Evolutionary conservation across 2,888 invertebrate species (phyloP), one percentile per base, ranked within the genome.

Genomic region (Latrodectus hesperus): DNA sequence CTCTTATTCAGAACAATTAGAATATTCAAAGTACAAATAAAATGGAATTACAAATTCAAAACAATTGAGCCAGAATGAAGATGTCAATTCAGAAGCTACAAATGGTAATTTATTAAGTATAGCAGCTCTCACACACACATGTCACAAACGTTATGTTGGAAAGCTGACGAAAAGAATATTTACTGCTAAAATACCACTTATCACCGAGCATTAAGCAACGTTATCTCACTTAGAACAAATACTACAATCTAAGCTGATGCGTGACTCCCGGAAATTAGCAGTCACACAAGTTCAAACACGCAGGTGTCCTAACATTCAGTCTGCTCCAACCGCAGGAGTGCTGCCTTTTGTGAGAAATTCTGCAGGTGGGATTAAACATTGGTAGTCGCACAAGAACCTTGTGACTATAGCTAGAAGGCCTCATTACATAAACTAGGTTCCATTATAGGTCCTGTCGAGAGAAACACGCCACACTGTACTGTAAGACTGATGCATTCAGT

Each of bases 181-280:
- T 67, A 75, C 52, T 68, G 71, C 72, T 64, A 72, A 77, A 84
- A 84, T 74, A 84, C 68, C 82, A 68, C 74, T 82, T 82, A 75
- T 77, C 77, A 49, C 77, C 70, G 55, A 65, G 67, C 60, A 72
- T 65, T 71, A 71, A 72, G 71, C 77, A 71, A 65, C 77, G 72
- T 84, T 72, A 84, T 84, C 84, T 84, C 84, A 84, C 77, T 84
- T 84, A 84, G 71, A 84, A 84, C 84, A 84, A 84, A 84, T 84
- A 76, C 76, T 84, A 84, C 84, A 84, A 84, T 84, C 84, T 71
- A 53, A 67, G 67, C 77, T 52, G 65, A 60, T 84, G 84, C 84
- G 84, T 84, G 84, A 84, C 77, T 84, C 26, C 22, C 22, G 12
- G 52, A 77, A 84, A 84, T 84, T 84, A 84, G 77, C 84, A 84